phyloP scores from a whole-genome alignment of 1,140 invertebrate species.

The Aphidius ervi region DNA sequence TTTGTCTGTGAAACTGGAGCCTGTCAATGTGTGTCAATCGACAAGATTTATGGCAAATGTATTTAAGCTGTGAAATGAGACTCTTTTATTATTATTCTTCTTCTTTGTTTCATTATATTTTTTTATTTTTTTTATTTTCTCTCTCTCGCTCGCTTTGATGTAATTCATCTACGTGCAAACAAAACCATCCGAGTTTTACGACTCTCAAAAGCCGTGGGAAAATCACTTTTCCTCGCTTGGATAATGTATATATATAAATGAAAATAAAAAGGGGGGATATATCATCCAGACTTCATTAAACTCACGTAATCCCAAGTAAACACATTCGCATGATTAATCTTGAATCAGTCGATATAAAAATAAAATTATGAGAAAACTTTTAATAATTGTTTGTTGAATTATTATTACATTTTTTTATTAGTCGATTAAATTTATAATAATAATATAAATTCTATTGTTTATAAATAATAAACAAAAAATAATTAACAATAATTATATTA shows the following conservation, averaged over 20 bases:
- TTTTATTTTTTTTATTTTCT: neutral
- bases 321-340: conserved; percentile 13
- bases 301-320: conserved; percentile 8
- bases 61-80: no score
- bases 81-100: no score
- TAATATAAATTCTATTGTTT: no score
- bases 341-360: neutral
- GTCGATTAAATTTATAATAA: no score
- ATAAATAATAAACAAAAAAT: no score
- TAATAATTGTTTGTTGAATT: no score
- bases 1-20: no score
- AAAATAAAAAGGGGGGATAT: neutral
- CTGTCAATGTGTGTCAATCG: conserved; percentile 6
- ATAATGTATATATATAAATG: neutral
- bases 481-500: no score
- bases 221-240: conserved; percentile 3
- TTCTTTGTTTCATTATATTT: neutral
- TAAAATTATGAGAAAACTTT: neutral
- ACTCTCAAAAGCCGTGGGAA: conserved; percentile 11
- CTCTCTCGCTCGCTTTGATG: neutral
- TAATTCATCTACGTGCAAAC: conserved; percentile 14
- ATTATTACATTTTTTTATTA: no score
- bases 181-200: conserved; percentile 6
- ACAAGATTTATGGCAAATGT: conserved; percentile 7
- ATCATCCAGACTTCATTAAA: conserved; percentile 10